These are phyloP conservation scores for Albula goreensis DNA, from an alignment of 2,113 vertebrate genomes.

Conservation along the genomic window DNA sequence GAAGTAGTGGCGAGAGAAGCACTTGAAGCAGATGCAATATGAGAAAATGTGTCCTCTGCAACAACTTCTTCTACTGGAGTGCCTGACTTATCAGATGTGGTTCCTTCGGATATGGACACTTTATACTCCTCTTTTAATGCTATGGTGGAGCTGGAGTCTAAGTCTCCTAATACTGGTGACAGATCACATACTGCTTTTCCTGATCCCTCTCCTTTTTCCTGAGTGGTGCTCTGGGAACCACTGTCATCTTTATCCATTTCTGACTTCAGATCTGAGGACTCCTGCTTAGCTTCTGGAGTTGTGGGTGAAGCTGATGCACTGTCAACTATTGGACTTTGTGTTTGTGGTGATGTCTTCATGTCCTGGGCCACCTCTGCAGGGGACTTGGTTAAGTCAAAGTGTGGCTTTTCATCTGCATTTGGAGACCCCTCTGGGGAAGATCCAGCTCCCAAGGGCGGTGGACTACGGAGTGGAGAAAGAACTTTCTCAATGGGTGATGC, in stretches of 20 bases:
- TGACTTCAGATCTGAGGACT: constrained; percentile 63
- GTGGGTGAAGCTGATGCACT: constrained; percentile 53
- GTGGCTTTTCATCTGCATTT: constrained; percentile 60
- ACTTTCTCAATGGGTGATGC: constrained; percentile 76
- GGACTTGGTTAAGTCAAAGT: constrained; percentile 50
- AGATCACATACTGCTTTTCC: constrained; percentile 66
- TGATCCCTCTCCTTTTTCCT: constrained; percentile 17
- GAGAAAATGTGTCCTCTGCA: constrained; percentile 93
- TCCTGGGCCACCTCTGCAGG: constrained; percentile 55
- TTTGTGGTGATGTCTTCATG: constrained; percentile 62
- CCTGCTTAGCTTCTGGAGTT: constrained; percentile 60
- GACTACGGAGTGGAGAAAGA: constrained; percentile 74
- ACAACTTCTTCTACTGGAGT: constrained; percentile 90
- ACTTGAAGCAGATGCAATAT: constrained; percentile 92
- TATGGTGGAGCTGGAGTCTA: constrained; percentile 74
- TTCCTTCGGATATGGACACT: constrained; percentile 98
- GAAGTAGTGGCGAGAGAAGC: constrained; percentile 93
- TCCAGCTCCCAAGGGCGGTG: constrained; percentile 70
- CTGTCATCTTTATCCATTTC: constrained; percentile 62
- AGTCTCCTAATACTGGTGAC: constrained; percentile 77
- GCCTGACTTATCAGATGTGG: constrained; percentile 90
- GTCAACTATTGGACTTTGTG: constrained; percentile 67
- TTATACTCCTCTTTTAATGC: constrained; percentile 92
- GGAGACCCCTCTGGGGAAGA: constrained; percentile 68
- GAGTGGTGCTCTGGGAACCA: constrained; percentile 34